Evolutionary conservation across 2,888 invertebrate species (phyloP).

Genomic region (Bruchidius siliquastri): DNA sequence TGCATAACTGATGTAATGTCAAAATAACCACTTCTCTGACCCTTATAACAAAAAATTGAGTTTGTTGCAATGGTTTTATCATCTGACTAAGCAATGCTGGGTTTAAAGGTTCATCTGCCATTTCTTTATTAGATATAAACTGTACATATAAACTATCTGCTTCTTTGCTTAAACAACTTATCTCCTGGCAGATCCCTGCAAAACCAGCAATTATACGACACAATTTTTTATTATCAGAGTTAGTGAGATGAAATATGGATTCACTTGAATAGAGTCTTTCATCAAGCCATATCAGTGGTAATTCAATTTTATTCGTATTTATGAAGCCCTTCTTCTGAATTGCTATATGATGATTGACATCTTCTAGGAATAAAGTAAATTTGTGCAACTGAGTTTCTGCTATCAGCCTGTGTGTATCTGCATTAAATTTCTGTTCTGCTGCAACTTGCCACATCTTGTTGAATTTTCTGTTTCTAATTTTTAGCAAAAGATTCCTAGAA

Average conservation of each 20-base stretch:
- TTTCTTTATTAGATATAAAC: slow-evolving; percentile 66
- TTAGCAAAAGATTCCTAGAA: too few species aligned
- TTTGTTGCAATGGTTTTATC: slow-evolving; percentile 57
- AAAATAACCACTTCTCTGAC: slow-evolving; percentile 68
- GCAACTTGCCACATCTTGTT: slow-evolving; percentile 39
- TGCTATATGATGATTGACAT: slow-evolving; percentile 40
- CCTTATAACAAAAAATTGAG: slow-evolving; percentile 65
- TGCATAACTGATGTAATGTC: slow-evolving; percentile 70
- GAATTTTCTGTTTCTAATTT: too few species aligned
- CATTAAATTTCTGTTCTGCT: slow-evolving; percentile 42
- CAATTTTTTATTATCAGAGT: slow-evolving; percentile 78
- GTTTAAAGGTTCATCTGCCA: slow-evolving; percentile 32
- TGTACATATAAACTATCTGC: slow-evolving; percentile 61
- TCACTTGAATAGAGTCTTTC: slow-evolving; percentile 53
- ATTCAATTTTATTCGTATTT: slow-evolving; percentile 28
- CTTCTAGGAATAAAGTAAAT: slow-evolving; percentile 53
- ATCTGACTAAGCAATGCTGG: slow-evolving; percentile 49
- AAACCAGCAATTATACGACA: slow-evolving; percentile 76
- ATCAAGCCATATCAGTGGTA: slow-evolving; percentile 26
- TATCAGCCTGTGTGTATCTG: slow-evolving; percentile 48
- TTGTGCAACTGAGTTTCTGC: slow-evolving; percentile 52
- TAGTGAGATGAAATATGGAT: slow-evolving; percentile 64
- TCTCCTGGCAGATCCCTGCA: slow-evolving; percentile 73
- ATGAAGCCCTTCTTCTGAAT: slow-evolving; percentile 38
- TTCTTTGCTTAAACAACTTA: slow-evolving; percentile 62